A percentile compares a stretch with the other conserved stretches of the same genome.
phyloP scores from a whole-genome alignment of 2,797 vertebrate genomes.

The Choloepus didactylus region DNA sequence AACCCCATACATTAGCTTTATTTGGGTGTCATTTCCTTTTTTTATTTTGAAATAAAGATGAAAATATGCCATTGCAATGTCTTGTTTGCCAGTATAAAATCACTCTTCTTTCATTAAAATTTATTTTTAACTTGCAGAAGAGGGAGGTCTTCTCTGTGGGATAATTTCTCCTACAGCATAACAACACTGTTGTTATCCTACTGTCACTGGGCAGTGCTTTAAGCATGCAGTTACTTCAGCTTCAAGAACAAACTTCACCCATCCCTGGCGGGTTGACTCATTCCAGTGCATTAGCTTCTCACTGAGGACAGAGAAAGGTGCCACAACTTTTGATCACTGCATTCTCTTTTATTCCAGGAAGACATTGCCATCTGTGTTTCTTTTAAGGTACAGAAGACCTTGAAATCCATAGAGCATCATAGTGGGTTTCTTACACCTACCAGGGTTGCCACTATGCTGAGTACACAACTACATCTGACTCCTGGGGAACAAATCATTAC shows the following conservation, averaged over 20 bases:
- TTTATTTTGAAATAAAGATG: neutral
- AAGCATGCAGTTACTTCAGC: too few relatives aligned
- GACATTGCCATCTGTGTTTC: neutral
- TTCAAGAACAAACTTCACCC: neutral
- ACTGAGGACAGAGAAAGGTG: neutral
- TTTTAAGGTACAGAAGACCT: neutral
- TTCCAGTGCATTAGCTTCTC: neutral
- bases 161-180: neutral
- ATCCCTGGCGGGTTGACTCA: neutral
- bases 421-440: neutral
- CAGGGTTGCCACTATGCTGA: too few relatives aligned
- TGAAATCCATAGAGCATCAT: neutral
- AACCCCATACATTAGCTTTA: neutral
- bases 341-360: neutral
- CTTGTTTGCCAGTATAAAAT: neutral
- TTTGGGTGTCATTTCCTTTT: neutral
- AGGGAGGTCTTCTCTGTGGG: neutral
- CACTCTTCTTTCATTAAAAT: neutral
- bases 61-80: neutral
- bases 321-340: neutral
- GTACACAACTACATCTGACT: neutral
- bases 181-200: neutral
- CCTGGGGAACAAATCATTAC: neutral
- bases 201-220: neutral
- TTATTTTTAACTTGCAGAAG: neutral